phyloP scores from a whole-genome alignment of 2,113 vertebrate genomes.

The Acrocephalus arundinaceus region DNA sequence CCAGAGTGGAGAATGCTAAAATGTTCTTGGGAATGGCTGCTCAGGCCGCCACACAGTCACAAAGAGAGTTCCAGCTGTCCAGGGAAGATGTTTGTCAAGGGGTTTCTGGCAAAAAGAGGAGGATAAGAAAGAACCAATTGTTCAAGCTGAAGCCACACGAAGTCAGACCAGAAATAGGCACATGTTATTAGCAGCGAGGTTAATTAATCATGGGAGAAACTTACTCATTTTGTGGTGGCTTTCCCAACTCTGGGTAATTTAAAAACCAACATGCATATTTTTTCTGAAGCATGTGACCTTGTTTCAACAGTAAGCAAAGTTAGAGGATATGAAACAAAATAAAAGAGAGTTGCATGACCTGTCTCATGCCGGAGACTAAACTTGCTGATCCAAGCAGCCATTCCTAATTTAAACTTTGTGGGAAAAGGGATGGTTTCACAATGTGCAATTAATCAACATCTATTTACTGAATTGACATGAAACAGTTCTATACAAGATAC shows the following conservation, averaged over 20 bases:
- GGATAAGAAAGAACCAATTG: background rate
- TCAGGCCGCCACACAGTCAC: background rate
- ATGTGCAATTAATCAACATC: constrained; percentile 1
- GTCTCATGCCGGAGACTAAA: background rate
- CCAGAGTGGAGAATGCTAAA: background rate
- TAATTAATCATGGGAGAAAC: constrained; percentile 6
- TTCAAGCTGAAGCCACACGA: background rate
- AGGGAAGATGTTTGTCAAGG: background rate
- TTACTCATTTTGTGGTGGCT: background rate
- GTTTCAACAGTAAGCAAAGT: background rate
- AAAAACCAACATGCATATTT: background rate
- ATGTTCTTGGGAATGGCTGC: background rate
- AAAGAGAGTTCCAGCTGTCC: background rate
- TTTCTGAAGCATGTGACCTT: background rate
- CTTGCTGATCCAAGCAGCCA: constrained; percentile 20
- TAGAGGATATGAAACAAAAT: background rate
- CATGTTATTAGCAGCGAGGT: background rate
- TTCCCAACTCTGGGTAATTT: background rate
- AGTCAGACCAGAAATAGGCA: background rate
- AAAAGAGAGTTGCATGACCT: background rate
- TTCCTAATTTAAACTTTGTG: constrained; percentile 1
- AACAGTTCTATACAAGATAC: background rate
- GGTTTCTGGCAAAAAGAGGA: background rate
- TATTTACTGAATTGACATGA: background rate
- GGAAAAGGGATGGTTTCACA: background rate